Conservation (phyloP, 2,888 invertebrate species). For the Caenorhabditis drosophilae region DNA sequence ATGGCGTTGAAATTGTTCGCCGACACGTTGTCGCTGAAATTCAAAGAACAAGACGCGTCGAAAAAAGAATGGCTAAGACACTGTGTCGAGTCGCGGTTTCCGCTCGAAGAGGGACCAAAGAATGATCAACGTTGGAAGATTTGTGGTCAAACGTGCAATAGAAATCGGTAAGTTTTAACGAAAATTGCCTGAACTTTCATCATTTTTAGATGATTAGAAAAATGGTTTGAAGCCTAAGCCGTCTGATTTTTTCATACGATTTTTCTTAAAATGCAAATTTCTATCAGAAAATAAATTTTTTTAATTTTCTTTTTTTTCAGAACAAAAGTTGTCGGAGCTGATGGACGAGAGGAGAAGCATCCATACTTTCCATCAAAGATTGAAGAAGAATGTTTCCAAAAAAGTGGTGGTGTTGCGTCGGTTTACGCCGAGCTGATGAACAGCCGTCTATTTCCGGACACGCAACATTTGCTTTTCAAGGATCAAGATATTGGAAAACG, state of each 20-base stretch:
- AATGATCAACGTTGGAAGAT: constrained; percentile 52
- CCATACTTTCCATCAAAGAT: constrained; percentile 46
- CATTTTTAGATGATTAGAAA: neutral
- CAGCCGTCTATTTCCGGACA: constrained; percentile 42
- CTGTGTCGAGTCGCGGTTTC: constrained; percentile 51
- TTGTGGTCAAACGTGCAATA: constrained; percentile 49
- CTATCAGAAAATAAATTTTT: neutral
- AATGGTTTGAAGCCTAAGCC: neutral
- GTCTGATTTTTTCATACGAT: neutral
- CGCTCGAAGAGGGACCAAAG: constrained; percentile 42
- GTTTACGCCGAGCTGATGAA: constrained; percentile 51
- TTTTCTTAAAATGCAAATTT: too few species aligned
- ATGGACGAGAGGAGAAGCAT: constrained; percentile 43
- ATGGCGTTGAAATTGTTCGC: constrained; percentile 50
- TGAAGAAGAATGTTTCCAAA: constrained; percentile 45
- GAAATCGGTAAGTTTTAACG: constrained; percentile 25
- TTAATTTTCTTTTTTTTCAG: constrained; percentile 10
- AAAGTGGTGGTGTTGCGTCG: constrained; percentile 31
- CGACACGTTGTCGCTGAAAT: constrained; percentile 35
- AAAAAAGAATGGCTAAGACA: constrained; percentile 54
- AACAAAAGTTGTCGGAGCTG: constrained; percentile 39
- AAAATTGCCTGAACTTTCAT: neutral
- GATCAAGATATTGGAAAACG: constrained; percentile 54
- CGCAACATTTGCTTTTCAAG: constrained; percentile 52
- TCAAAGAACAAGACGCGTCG: constrained; percentile 51